Evolutionary conservation across 2,888 invertebrate genomes (phyloP).

Genomic region (Nomada goodeniana): DNA sequence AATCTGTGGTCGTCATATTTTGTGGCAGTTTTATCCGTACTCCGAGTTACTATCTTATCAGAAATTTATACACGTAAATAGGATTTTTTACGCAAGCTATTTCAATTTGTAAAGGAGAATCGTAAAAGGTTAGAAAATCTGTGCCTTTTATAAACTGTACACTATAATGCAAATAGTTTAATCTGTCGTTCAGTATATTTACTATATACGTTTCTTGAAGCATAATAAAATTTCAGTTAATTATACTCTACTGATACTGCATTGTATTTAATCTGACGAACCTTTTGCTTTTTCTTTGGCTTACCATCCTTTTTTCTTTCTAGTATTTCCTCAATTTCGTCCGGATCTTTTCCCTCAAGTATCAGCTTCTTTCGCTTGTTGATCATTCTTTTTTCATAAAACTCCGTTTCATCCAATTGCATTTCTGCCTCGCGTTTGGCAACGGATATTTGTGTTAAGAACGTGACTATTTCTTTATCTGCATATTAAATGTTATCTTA

Average conservation of each 20-base stretch:
- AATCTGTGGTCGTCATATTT: constrained; percentile 26
- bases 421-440: constrained; percentile 97
- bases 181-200: neutral
- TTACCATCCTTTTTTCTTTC: constrained; percentile 80
- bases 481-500: constrained; percentile 33
- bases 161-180: neutral
- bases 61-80: constrained; percentile 10
- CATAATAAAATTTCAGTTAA: constrained; percentile 35
- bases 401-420: constrained; percentile 94
- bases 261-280: constrained; percentile 5
- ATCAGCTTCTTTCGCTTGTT: constrained; percentile 95
- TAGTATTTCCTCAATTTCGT: constrained; percentile 88
- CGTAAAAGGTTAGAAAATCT: constrained; percentile 6
- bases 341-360: constrained; percentile 93
- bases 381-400: constrained; percentile 93
- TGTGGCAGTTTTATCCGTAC: constrained; percentile 20
- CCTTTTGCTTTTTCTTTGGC: constrained; percentile 62
- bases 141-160: constrained; percentile 13
- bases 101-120: neutral
- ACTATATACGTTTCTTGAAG: constrained; percentile 22
- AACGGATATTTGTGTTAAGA: constrained; percentile 96
- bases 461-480: constrained; percentile 95
- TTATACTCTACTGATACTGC: constrained; percentile 10
- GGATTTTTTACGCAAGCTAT: constrained; percentile 7
- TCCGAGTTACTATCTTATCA: neutral